A percentile compares a stretch with the other conserved stretches of the same genome.
Conservation (phyloP, 2,888 invertebrate species). For the Yponomeuta plumbellus region DNA sequence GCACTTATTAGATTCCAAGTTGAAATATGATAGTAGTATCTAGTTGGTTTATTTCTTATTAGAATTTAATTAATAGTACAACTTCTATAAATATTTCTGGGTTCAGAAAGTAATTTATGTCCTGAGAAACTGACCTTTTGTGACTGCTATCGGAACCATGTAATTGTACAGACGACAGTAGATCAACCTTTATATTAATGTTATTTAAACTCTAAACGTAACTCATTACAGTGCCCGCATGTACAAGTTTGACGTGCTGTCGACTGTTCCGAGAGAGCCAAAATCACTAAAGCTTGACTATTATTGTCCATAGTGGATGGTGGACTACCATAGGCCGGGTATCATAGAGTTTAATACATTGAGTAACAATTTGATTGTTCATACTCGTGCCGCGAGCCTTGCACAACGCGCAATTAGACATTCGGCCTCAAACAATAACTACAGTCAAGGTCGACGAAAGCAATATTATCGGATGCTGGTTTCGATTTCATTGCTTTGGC, state of each 20-base stretch:
- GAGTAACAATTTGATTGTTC: slow-evolving; percentile 51
- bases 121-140: too few relatives aligned
- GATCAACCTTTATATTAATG: too few relatives aligned
- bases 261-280: background rate
- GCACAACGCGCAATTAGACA: slow-evolving; percentile 49
- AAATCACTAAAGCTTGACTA: background rate
- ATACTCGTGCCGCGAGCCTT: slow-evolving; percentile 30
- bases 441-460: slow-evolving; percentile 54
- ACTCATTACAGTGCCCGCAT: too few relatives aligned
- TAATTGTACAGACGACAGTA: too few relatives aligned
- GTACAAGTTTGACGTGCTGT: background rate
- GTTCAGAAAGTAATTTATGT: too few relatives aligned
- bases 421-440: slow-evolving; percentile 42
- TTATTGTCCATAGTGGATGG: background rate
- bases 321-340: background rate
- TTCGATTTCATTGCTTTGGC: slow-evolving; percentile 37
- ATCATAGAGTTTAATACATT: slow-evolving; percentile 30
- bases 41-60: background rate
- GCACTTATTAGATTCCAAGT: background rate
- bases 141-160: too few relatives aligned
- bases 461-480: slow-evolving; percentile 28
- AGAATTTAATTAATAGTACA: background rate
- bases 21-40: background rate
- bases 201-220: too few relatives aligned
- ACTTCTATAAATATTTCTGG: background rate